A percentile compares a stretch with the other conserved stretches of the same genome.
Conservation (phyloP, 2,888 invertebrate species). For the Polyploca ridens region DNA sequence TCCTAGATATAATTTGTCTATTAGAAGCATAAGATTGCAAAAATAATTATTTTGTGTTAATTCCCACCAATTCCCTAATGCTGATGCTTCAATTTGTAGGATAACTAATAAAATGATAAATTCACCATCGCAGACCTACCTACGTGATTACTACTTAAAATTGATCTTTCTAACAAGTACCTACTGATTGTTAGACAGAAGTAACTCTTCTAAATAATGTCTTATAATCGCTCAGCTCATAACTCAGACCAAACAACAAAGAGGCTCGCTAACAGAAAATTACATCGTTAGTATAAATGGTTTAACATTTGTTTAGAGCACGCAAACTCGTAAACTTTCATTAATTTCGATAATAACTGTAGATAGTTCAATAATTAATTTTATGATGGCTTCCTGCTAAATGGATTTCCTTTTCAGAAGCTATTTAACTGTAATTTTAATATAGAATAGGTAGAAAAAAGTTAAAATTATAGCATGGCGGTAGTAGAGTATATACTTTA, state of each 20-base stretch:
- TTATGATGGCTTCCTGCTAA: neutral
- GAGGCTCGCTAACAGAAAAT: slow-evolving; percentile 65
- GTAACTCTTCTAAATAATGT: neutral
- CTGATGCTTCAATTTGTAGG: too few relatives aligned
- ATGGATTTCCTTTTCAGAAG: neutral
- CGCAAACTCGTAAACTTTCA: slow-evolving; percentile 57
- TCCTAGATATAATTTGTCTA: too few relatives aligned
- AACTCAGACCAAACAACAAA: slow-evolving; percentile 32
- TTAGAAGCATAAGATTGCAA: too few relatives aligned
- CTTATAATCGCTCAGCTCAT: slow-evolving; percentile 14
- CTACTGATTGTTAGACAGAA: too few relatives aligned
- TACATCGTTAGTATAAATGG: slow-evolving; percentile 66
- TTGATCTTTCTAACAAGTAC: too few relatives aligned
- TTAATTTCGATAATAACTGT: slow-evolving; percentile 57
- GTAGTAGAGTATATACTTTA: too few relatives aligned
- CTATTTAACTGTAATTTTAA: neutral
- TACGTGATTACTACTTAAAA: too few relatives aligned
- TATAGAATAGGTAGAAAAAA: neutral
- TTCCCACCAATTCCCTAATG: too few relatives aligned
- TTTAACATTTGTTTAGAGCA: slow-evolving; percentile 64
- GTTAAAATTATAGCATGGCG: too few relatives aligned
- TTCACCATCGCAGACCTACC: too few relatives aligned
- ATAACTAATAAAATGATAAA: neutral
- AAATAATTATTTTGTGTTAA: too few relatives aligned
- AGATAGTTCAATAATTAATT: slow-evolving; percentile 34